Base-by-base conservation (phyloP, 2,888 invertebrate species). In the Dasysyrphus tricinctus region DNA sequence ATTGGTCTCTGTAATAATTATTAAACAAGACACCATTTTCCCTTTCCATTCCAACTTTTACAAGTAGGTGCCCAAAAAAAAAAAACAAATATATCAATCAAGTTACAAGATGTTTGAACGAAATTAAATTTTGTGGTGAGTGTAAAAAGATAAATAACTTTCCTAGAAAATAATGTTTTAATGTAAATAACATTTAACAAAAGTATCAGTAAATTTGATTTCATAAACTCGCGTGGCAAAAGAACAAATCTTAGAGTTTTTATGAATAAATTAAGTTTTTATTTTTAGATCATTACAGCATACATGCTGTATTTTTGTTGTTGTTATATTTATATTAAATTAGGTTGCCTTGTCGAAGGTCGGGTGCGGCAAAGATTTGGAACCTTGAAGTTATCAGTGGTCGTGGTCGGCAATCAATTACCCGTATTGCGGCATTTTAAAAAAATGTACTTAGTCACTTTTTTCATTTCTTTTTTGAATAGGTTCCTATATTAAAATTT, bases 221-320 rank as follows among this genome's bases (percentile, higher is more conserved):
- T 47, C 8, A 5, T 24, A 16, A n/a, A 69, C 29, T 14, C 14
- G 7, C 39, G 11, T 69, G 69, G 11, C n/a, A 24, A 2, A 1
- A 11, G 6, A 19, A n/a, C 16, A 14, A 14, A 11, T 54, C 5
- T n/a, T 3, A 37, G n/a, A 5, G 29, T 42, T 42, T 42, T 59
- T 32, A 6, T 73, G 70, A 76, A 76, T 69, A 70, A 47, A 80
- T 69, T 76, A 24, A 16, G 16, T 44, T 29, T 24, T 34, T 85
- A 85, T 85, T 85, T 85, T 85, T 85, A 85, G 85, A 81, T 44
- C 32, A 74, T 85, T 85, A 78, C 73, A 78, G 11, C 77, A 65
- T 56, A 69, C 51, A 59, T 51, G 59, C 16, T 80, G 69, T 61
- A 63, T 49, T 47, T 69, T 42, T 39, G 39, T n/a, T n/a, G n/a